Percentiles rank a stretch among this genome's conserved stretches.
Conservation (phyloP, 1,140 invertebrate genomes). For the Teleogryllus occipitalis region DNA sequence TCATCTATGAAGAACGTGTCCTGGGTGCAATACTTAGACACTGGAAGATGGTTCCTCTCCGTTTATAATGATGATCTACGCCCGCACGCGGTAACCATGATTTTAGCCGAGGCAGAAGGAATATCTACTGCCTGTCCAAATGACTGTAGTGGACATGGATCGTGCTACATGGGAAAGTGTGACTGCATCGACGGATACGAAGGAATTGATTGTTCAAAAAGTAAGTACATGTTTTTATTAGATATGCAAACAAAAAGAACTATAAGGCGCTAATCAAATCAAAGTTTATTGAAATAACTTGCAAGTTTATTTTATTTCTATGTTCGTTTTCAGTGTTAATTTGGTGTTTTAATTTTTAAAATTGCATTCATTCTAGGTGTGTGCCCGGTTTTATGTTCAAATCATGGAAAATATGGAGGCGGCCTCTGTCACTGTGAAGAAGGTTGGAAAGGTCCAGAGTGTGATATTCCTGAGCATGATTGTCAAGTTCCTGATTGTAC, state of each 20-base stretch:
- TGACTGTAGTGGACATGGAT: slow-evolving; percentile 90
- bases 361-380: slow-evolving; percentile 50
- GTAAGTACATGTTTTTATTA: slow-evolving; percentile 49
- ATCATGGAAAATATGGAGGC: slow-evolving; percentile 89
- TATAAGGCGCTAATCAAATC: no score
- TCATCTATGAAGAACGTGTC: slow-evolving; percentile 74
- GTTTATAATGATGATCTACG: slow-evolving; percentile 91
- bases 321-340: neutral
- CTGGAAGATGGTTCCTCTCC: slow-evolving; percentile 89
- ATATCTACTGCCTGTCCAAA: slow-evolving; percentile 84
- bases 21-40: slow-evolving; percentile 79
- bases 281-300: no score
- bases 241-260: neutral
- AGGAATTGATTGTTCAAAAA: slow-evolving; percentile 84
- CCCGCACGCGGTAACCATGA: slow-evolving; percentile 68
- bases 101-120: slow-evolving; percentile 75
- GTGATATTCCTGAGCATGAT: slow-evolving; percentile 83
- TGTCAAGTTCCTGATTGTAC: slow-evolving; percentile 89
- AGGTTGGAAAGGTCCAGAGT: slow-evolving; percentile 94
- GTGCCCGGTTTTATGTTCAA: slow-evolving; percentile 95
- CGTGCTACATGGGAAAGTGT: slow-evolving; percentile 90
- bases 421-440: slow-evolving; percentile 94
- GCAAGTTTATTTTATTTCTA: neutral
- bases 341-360: neutral
- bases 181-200: slow-evolving; percentile 92